Base-by-base conservation (phyloP, 2,113 vertebrate genomes). In the Cinclus mexicanus region DNA sequence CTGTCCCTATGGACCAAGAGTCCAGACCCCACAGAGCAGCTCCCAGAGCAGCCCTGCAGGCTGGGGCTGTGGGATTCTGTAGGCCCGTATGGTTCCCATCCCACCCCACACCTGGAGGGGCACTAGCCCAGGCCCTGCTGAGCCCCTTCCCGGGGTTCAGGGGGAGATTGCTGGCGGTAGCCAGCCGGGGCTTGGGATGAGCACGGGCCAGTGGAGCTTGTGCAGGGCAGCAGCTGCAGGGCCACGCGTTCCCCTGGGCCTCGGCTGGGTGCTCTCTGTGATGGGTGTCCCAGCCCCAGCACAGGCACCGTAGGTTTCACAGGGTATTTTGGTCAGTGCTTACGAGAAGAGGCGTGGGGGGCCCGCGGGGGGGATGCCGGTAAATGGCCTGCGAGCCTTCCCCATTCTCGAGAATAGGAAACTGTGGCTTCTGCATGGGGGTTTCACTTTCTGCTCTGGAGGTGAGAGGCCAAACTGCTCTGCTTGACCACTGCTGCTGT, bases 401-500 rank as follows among this genome's bases (percentile, higher is more conserved):
- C 96, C 83, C 89, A 95, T 97, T 97, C 95, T 97, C 2, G 2
- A 92, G 94, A 97, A 96, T 65, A 94, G 96, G 97, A 97, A 97
- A 95, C 92, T 14, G 42, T 8, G 53, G 89, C 92, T 96, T 96
- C 95, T 96, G 74, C 61, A 26, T 3, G 2, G 87, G 92, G 87
- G 92, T 94, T 97, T 97, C 91, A 21, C 87, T 97, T 96, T 97
- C 93, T 79, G 82, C 35, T 3, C 6, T 10, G 35, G 39, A 86
- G 87, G 81, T 10, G 4, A 88, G 88, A 64, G 79, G 86, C 74
- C 89, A 29, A 74, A 71, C 31, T 14, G 77, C 87, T 87, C 50
- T 7, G 7, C 69, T 35, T 46, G 91, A 78, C 84, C 83, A 37
- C 16, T 3, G 26, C 19, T 4, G 29, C 50, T n/a, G 63, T 2